Evolutionary conservation across 1,140 invertebrate species (phyloP).

Genomic region (Gonatopus flavifemur): DNA sequence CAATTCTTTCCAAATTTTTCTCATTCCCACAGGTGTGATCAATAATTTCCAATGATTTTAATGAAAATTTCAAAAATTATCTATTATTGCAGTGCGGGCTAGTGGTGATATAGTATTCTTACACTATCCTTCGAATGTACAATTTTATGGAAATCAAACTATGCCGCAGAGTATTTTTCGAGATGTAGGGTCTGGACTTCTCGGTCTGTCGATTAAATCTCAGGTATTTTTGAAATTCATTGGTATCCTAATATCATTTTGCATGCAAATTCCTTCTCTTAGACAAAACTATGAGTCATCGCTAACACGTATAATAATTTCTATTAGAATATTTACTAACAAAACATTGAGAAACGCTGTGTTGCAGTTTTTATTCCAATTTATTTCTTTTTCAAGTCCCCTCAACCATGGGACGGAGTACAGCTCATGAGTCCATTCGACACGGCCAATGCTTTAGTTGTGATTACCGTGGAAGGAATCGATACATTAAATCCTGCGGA

Average conservation of each 20-base stretch:
- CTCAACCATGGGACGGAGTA: conserved; percentile 73
- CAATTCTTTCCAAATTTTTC: not conserved
- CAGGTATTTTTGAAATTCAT: no score
- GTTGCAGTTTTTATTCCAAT: no score
- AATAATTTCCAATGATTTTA: conserved; percentile 10
- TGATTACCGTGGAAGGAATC: conserved; percentile 73
- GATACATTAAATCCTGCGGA: conserved; percentile 51
- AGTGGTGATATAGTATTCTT: conserved; percentile 69
- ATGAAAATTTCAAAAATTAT: conserved; percentile 1
- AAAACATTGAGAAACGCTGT: no score
- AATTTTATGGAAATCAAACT: conserved; percentile 65
- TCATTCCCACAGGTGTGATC: not conserved
- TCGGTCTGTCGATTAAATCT: conserved; percentile 69
- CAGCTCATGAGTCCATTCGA: conserved; percentile 73
- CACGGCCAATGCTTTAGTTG: conserved; percentile 75
- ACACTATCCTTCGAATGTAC: conserved; percentile 66
- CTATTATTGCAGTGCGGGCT: conserved; percentile 62
- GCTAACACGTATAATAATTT: conserved; percentile 5
- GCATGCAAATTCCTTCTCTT: no score
- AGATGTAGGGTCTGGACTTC: conserved; percentile 71
- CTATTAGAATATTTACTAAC: not conserved
- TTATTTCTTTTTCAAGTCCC: no score
- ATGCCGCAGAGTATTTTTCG: conserved; percentile 66
- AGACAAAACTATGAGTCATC: no score
- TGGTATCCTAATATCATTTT: no score